Evolutionary conservation across 2,113 vertebrate genomes (phyloP), one percentile per base, ranked within the genome.

Genomic region (Rhabdornis inornatus): DNA sequence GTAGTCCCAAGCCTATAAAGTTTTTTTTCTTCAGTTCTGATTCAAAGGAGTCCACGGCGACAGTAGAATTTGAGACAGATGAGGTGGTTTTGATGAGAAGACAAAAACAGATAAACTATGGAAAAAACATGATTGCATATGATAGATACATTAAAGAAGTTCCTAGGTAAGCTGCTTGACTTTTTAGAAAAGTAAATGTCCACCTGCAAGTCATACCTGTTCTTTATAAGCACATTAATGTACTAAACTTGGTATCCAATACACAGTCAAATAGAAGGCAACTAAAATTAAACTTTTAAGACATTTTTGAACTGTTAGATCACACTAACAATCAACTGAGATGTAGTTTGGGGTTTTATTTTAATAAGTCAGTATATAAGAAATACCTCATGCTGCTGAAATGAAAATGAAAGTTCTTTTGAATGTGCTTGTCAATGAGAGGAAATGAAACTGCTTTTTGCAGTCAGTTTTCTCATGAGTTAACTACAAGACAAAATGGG

Each of bases 91-190:
- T 99, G 71, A 97, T 99, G 96, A 98, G 99, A 61, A 98, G 99
- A 74, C 99, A 99, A 89, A 99, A 99, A 83, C 99, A 99, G 97
- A 99, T 99, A 71, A 99, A 98, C 95, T 99, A 99, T 2, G 99
- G 99, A 9, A 99, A 99, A 96, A 99, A 99, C 97, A 99, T 99
- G 1, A 97, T 99, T 33, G 99, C 99, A 7, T 99, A 99, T 4
- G 99, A 99, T 66, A 96, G 99, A 93, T 99, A 99, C 42, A 97
- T 99, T 53, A 98, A 98, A 68, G 99, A 99, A 90, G 98, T 99
- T 45, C 99, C 99, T 4, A 99, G 99, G 99, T 99, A 97, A 92
- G 98, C 85, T 22, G 22, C 74, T 70, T 47, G 33, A 20, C 23
- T 57, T 72, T 35, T 39, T 83, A 13, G 65, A 28, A 16, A 30